These are phyloP conservation scores for Schrankia costaestrigalis DNA, from an alignment of 2,888 invertebrate genomes.

Conservation along the genomic window DNA sequence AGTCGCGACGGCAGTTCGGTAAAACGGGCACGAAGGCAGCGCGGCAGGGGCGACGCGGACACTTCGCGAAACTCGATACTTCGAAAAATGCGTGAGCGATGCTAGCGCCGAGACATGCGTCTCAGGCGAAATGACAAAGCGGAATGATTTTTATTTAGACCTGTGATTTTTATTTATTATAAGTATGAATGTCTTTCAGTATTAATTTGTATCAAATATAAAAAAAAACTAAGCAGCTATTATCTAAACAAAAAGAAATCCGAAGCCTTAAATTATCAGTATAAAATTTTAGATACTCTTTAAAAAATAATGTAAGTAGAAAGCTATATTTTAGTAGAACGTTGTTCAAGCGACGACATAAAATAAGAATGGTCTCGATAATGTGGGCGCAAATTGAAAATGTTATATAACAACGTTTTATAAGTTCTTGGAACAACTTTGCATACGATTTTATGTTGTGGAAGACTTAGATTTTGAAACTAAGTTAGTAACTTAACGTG, in stretches of 20 bases:
- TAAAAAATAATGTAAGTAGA: slow-evolving; percentile 6
- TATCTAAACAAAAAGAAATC: too few species aligned
- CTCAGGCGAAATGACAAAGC: too few species aligned
- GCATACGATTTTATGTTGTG: neutral
- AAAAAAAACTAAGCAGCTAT: slow-evolving; percentile 3
- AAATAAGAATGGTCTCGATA: slow-evolving; percentile 15
- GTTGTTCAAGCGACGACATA: slow-evolving; percentile 12
- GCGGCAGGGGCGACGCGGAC: too few species aligned
- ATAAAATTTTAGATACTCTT: neutral
- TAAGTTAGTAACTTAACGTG: neutral
- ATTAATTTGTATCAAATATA: too few species aligned
- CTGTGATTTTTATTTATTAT: too few species aligned
- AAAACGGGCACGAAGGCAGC: too few species aligned
- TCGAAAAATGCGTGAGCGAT: too few species aligned
- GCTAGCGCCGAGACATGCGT: too few species aligned
- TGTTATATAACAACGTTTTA: slow-evolving; percentile 14
- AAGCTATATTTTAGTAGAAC: slow-evolving; percentile 17
- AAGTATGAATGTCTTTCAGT: too few species aligned
- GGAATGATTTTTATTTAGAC: too few species aligned
- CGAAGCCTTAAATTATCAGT: neutral
- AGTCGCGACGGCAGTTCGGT: too few species aligned
- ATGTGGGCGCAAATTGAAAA: slow-evolving; percentile 24
- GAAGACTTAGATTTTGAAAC: neutral
- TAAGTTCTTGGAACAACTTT: slow-evolving; percentile 1
- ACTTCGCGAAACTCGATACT: too few species aligned